phyloP scores from a whole-genome alignment of 2,797 vertebrate genomes.

The Liparis tanakae region DNA sequence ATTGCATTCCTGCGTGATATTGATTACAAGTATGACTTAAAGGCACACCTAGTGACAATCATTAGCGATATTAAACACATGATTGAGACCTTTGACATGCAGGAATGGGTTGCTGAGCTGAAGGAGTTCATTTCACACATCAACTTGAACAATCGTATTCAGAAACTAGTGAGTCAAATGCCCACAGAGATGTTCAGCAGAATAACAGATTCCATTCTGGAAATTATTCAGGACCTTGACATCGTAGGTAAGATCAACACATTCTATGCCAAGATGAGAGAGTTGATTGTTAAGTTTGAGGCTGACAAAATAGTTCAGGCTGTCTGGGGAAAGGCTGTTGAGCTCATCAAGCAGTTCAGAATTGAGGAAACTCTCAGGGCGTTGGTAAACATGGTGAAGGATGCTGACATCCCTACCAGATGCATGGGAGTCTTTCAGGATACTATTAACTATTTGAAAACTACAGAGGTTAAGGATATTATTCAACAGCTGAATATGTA shows the following conservation, averaged over 20 bases:
- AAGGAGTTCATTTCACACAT: constrained; percentile 69
- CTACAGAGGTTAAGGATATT: constrained; percentile 81
- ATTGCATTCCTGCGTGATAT: constrained; percentile 84
- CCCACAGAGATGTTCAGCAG: constrained; percentile 72
- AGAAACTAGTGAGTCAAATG: constrained; percentile 66
- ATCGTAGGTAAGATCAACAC: constrained; percentile 82
- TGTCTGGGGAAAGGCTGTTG: constrained; percentile 83
- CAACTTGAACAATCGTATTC: constrained; percentile 65
- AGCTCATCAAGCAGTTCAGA: constrained; percentile 83
- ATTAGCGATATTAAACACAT: constrained; percentile 74
- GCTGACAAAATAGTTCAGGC: constrained; percentile 82
- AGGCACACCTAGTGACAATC: constrained; percentile 67
- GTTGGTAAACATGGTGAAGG: constrained; percentile 74
- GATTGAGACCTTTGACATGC: constrained; percentile 81
- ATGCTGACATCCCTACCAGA: constrained; percentile 76
- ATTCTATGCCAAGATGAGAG: constrained; percentile 76
- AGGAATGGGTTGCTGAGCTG: constrained; percentile 65
- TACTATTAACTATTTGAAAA: constrained; percentile 80
- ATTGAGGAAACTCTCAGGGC: constrained; percentile 83
- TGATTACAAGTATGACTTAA: constrained; percentile 81
- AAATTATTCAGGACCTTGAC: constrained; percentile 80
- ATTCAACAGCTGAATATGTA: constrained; percentile 83
- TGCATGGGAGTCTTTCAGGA: constrained; percentile 66
- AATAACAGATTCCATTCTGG: constrained; percentile 53
- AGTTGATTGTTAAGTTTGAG: constrained; percentile 83